Percentiles rank a stretch among this genome's conserved stretches.
These are phyloP conservation scores for Notothenia rossii DNA, from an alignment of 2,113 vertebrate genomes.

Conservation along the genomic window DNA sequence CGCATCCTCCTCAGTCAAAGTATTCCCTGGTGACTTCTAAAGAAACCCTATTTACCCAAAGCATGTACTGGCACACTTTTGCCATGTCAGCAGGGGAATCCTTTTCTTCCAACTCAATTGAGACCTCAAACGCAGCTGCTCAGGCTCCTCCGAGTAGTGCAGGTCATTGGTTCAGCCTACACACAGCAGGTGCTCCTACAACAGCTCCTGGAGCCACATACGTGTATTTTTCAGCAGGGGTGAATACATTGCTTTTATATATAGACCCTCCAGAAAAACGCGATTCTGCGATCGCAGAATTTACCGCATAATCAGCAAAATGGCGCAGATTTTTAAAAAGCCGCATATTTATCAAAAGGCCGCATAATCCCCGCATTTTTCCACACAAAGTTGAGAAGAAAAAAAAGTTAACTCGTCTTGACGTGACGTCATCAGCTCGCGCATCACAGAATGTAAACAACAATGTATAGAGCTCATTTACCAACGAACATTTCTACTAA, in stretches of 20 bases:
- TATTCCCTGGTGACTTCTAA: constrained; percentile 22
- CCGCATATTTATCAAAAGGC: too few species aligned
- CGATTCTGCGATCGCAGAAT: too few species aligned
- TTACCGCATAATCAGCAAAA: too few species aligned
- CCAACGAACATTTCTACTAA: too few species aligned
- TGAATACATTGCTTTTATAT: not conserved
- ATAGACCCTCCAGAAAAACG: too few species aligned
- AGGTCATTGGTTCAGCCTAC: constrained; percentile 6
- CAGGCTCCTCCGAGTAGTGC: constrained; percentile 28
- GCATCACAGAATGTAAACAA: too few species aligned
- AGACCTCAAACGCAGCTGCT: constrained; percentile 67
- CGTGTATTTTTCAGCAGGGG: constrained; percentile 11
- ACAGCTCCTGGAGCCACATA: not conserved
- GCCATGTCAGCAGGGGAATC: constrained; percentile 73
- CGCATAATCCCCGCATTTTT: too few species aligned
- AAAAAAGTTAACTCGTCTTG: too few species aligned
- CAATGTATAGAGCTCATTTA: too few species aligned
- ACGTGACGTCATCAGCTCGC: too few species aligned
- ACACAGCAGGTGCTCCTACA: constrained; percentile 1
- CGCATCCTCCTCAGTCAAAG: not conserved
- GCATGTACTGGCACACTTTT: constrained; percentile 25
- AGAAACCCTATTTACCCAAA: constrained; percentile 59
- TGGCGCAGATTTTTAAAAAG: too few species aligned
- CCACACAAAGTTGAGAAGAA: too few species aligned
- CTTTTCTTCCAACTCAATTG: constrained; percentile 56